phyloP scores from a whole-genome alignment of 2,113 vertebrate species.

The Scomber colias region DNA sequence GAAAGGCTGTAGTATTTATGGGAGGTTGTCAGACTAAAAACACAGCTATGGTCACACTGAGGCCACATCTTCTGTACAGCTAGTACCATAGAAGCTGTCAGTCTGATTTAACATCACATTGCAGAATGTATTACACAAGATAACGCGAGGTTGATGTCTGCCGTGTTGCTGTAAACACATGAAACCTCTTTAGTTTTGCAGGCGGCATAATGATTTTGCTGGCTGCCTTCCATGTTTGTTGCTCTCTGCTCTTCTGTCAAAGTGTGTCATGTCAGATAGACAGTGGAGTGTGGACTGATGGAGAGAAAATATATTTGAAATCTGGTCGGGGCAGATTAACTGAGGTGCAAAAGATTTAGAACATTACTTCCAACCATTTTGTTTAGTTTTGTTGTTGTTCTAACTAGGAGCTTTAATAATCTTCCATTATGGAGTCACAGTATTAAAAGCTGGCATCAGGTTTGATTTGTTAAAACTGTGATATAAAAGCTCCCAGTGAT shows the following conservation, averaged over 20 bases:
- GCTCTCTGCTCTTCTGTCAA: not conserved
- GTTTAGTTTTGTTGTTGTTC: not conserved
- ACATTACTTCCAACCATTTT: not conserved
- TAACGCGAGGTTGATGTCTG: slow-evolving; percentile 1
- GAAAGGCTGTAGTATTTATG: not conserved
- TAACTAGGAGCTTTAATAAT: not conserved
- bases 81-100: too few species aligned
- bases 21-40: too few species aligned
- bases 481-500: not conserved
- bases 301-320: not conserved
- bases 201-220: not conserved
- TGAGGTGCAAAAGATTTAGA: not conserved
- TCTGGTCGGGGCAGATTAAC: not conserved
- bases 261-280: slow-evolving; percentile 1
- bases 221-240: not conserved
- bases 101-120: not conserved
- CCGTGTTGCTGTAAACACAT: not conserved
- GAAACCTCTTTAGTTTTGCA: not conserved
- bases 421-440: not conserved
- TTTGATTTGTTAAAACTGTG: slow-evolving; percentile 23
- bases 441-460: slow-evolving; percentile 1
- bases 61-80: not conserved
- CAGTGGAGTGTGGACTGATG: not conserved
- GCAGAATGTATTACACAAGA: not conserved
- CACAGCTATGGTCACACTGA: too few species aligned